Evolutionary conservation across 2,888 invertebrate species (phyloP), one percentile per base, ranked within the genome.

Genomic region (Scaptomyza tumidula): DNA sequence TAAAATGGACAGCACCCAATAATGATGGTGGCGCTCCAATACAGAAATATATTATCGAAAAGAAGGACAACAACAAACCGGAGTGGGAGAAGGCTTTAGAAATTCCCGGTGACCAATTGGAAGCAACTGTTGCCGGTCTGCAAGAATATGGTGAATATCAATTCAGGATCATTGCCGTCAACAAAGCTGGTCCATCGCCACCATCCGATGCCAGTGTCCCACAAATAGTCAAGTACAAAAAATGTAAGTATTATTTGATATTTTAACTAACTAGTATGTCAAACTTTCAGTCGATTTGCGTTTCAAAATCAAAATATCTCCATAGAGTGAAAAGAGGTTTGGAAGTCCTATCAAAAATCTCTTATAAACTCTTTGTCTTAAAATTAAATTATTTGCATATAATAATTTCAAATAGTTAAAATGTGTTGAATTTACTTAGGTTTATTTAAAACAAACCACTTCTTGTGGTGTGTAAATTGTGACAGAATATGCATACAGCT

Each of bases 1-100:
- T 99, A 65, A 96, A 96, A 86, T 99, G 99, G 99, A 94, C 96
- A 31, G 94, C 97, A 70, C 99, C 99, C 27, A 95, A 95, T 80
- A 94, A 94, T 66, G 99, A 99, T 92, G 99, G 99, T 16, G 99
- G 99, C 48, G 98, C 99, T 41, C 98, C 98, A 35, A 98, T 99
- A 92, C 97, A 97, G 78, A 98, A 97, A 76, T 98, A 98, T 91
- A 95, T 98, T 78, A 94, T 98, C 55, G 98, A 98, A 93, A 98
- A 97, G 95, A 96, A 96, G 58, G 97, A 97, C 91, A 97, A 97
- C 92, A 97, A 96, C 55, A 96, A 96, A 64, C 94, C 96, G 59
- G 94, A 95, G 54, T 97, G 97, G 97, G 94, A 96, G 56, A 97
- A 97, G 90, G 96, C 95, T 65, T 94, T 95, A 2, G 95, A 95